Conservation (phyloP, 2,113 vertebrate genomes). For the Agelaius phoeniceus region DNA sequence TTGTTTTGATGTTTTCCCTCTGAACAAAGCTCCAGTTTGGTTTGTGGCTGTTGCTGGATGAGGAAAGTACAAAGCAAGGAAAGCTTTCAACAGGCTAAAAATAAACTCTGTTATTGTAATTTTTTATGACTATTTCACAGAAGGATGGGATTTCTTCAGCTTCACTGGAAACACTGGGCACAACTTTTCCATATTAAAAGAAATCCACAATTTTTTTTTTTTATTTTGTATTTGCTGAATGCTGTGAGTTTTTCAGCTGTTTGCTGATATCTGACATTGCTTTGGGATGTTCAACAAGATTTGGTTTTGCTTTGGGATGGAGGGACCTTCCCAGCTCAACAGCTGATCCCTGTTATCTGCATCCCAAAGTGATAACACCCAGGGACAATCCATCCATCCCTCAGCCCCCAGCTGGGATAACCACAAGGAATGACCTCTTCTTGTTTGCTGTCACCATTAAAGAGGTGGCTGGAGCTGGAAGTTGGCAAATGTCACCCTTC, state of each 20-base stretch:
- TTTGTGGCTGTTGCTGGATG: background rate
- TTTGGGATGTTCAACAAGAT: background rate
- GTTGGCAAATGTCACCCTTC: background rate
- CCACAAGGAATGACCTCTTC: background rate
- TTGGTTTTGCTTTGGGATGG: background rate
- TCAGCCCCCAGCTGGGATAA: rapidly evolving
- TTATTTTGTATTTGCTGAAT: background rate
- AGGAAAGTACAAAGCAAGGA: background rate
- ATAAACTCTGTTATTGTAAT: background rate
- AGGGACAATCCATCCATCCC: background rate
- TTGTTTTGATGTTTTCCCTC: background rate
- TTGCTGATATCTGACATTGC: constrained; percentile 17
- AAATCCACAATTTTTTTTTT: background rate
- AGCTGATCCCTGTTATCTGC: background rate
- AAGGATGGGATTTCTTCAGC: constrained; percentile 23
- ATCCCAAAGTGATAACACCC: background rate
- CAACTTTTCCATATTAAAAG: constrained; percentile 45
- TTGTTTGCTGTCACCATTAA: background rate
- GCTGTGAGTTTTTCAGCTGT: background rate
- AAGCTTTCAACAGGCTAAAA: constrained; percentile 38
- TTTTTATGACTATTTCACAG: background rate
- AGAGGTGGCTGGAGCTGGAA: background rate
- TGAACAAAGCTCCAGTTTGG: background rate
- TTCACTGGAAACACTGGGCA: background rate
- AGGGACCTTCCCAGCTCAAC: background rate